Percentiles rank a stretch among this genome's conserved stretches.
Evolutionary conservation across 2,797 vertebrate species (phyloP).

Genomic region (Liparis tanakae): DNA sequence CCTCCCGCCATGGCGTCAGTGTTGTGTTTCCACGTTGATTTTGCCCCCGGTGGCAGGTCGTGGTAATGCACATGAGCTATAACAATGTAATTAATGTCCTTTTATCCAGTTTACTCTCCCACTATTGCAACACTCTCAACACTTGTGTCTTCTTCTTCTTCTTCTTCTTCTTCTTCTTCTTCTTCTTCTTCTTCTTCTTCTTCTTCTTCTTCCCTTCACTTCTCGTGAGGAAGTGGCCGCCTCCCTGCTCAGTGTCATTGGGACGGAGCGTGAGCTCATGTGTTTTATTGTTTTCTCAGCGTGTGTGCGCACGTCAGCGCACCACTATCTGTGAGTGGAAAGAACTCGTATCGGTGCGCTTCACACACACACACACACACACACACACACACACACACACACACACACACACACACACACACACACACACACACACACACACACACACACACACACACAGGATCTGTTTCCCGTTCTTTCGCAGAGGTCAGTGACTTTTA

Average conservation of each 20-base stretch:
- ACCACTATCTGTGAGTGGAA: constrained; percentile 50
- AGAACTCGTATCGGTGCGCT: constrained; percentile 44
- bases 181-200: too few species aligned
- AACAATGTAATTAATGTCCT: too few species aligned
- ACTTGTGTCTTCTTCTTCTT: too few species aligned
- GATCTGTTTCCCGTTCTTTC: constrained; percentile 39
- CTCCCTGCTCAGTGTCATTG: too few species aligned
- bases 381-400: background rate
- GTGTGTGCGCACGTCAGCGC: constrained; percentile 15
- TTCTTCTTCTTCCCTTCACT: too few species aligned
- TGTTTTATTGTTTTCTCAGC: constrained; percentile 65
- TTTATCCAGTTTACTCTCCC: background rate
- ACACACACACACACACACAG: background rate
- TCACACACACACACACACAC: constrained; percentile 5
- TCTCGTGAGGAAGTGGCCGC: too few species aligned
- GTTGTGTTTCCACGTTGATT: background rate
- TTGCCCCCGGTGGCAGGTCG: too few species aligned
- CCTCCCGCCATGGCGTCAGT: background rate
- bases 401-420: too few species aligned
- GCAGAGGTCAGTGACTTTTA: constrained; percentile 30
- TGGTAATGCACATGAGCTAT: background rate
- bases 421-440: background rate
- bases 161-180: too few species aligned
- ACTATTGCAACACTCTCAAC: too few species aligned
- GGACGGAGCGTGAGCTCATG: constrained; percentile 60